Conservation (phyloP, 2,113 vertebrate species). For the Dicentrarchus labrax region DNA sequence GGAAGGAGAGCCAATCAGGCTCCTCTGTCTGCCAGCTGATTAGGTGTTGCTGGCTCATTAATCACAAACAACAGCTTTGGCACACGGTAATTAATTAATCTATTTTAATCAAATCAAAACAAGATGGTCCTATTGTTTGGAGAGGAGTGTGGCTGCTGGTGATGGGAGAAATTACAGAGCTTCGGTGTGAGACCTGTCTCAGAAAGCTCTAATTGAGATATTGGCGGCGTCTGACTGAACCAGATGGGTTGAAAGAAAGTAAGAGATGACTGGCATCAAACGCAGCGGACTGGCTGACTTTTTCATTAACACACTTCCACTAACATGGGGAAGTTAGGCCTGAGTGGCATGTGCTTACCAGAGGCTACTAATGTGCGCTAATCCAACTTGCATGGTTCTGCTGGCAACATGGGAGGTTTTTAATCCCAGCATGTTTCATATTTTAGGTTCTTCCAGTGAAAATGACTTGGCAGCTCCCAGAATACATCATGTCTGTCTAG, state of each 20-base stretch:
- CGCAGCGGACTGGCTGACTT: conserved; percentile 30
- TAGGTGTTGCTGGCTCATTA: conserved; percentile 74
- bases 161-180: conserved; percentile 50
- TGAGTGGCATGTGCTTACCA: conserved; percentile 24
- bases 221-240: conserved; percentile 43
- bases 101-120: conserved; percentile 85
- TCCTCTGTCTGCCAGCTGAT: conserved; percentile 63
- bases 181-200: conserved; percentile 52
- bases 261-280: conserved; percentile 33
- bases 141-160: conserved; percentile 78
- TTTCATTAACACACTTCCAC: conserved; percentile 53
- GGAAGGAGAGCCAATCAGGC: conserved; percentile 49
- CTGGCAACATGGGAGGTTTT: not conserved
- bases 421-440: conserved; percentile 7
- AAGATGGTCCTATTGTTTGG: conserved; percentile 84
- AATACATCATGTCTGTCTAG: not conserved
- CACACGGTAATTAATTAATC: conserved; percentile 85
- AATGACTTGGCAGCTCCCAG: conserved; percentile 27
- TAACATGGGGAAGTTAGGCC: conserved; percentile 22
- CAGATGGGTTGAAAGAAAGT: conserved; percentile 59
- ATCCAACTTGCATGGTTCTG: conserved; percentile 3
- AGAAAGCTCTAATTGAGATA: conserved; percentile 62
- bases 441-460: conserved; percentile 18
- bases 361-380: conserved; percentile 18
- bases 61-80: conserved; percentile 81